These are phyloP conservation scores for Prionailurus bengalensis DNA, from an alignment of 2,113 vertebrate genomes.

Conservation along the genomic window DNA sequence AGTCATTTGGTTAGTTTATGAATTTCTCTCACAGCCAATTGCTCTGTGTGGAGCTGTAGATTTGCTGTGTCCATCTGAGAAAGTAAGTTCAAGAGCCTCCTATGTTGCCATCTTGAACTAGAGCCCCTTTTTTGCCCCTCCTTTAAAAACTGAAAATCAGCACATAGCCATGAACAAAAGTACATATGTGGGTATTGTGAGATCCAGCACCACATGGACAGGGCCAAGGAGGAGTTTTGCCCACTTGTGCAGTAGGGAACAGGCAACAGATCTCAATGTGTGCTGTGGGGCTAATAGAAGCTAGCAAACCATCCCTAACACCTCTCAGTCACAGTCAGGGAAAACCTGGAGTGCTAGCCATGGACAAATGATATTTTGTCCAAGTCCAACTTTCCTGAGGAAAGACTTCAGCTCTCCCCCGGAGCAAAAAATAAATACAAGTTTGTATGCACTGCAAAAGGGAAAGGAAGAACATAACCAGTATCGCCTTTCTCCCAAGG, in stretches of 20 bases:
- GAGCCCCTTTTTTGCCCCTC: neutral
- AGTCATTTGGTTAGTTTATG: neutral
- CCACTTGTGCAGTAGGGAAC: neutral
- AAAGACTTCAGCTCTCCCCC: no score
- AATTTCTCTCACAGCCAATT: neutral
- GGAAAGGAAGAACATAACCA: neutral
- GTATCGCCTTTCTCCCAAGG: neutral
- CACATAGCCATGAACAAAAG: neutral
- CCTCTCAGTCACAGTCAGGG: neutral
- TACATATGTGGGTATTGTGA: neutral
- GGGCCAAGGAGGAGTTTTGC: neutral
- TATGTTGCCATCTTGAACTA: neutral
- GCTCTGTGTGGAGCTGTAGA: neutral
- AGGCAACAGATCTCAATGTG: neutral
- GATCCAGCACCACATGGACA: neutral
- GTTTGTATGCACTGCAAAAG: no score
- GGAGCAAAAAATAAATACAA: no score
- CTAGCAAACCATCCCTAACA: neutral
- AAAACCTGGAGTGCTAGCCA: neutral
- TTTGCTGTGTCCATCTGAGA: neutral
- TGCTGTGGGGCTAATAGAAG: neutral
- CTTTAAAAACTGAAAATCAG: neutral
- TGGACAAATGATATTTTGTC: no score
- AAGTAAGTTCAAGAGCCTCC: neutral
- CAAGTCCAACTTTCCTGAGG: no score